Base-by-base conservation (phyloP, 2,797 vertebrate species). In the Picus viridis region DNA sequence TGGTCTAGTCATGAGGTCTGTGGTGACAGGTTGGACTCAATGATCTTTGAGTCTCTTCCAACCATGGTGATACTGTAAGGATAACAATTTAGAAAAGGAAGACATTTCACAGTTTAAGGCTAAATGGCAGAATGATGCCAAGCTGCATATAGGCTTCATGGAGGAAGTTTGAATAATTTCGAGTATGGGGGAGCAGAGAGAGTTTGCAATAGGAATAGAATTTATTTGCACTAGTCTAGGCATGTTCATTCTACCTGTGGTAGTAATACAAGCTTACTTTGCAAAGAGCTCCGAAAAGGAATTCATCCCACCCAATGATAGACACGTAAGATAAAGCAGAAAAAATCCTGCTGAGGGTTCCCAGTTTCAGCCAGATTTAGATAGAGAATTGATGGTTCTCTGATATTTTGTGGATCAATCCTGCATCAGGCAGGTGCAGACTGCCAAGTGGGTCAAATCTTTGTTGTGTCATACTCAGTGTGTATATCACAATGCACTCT, bases 241-340 rank as follows among this genome's bases (percentile, higher is more conserved):
- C 7, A 19, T 61, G 57, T 87, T 89, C 49, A 22, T 9, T 59
- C n/a, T 26, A 20, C 45, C 64, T 41, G 15, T 53, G n/a, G 39
- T 70, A 79, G 39, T 68, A n/a, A 77, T 41, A 18, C 8, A 41
- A 22, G 1, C 12, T 59, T 83, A 30, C 30, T 65, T 85, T 58
- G 58, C 24, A 74, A 94, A 80, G 17, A 89, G 8, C 23, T 92
- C 45, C n/a, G n/a, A 39, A 86, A 58, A 26, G 23, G 62, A 80
- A 74, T 62, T 88, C 3, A 61, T 77, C 58, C 49, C 17, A 77
- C 16, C 23, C 27, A 49, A 34, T 29, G 22, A 69, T 2, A 70
- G 23, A 8, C 16, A 72, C 29, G 22, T 54, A 72, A 80, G 32
- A 64, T 41, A 51, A 91, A 83, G 32, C 13, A 68, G 29, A 36